phyloP scores from a whole-genome alignment of 2,888 invertebrate species.

The Rotaria macrura region DNA sequence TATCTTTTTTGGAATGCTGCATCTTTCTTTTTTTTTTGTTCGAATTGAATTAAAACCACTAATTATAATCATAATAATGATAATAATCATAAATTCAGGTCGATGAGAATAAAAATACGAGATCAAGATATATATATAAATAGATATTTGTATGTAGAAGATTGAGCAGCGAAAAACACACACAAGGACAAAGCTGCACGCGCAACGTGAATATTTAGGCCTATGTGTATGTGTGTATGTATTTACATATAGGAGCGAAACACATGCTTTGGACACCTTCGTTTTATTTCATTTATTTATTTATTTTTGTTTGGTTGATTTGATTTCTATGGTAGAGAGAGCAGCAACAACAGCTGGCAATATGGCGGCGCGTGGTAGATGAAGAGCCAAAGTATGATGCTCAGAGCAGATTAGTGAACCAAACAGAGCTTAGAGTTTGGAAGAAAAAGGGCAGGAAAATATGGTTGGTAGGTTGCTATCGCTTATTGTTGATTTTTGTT shows the following conservation, averaged over 20 bases:
- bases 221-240: neutral
- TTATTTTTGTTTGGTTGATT: neutral
- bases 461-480: neutral
- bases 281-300: neutral
- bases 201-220: neutral
- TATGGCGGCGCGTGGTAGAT: neutral
- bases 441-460: neutral
- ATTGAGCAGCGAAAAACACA: neutral
- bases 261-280: neutral
- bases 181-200: neutral
- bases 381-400: neutral
- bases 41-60: neutral
- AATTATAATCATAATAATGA: too few relatives aligned
- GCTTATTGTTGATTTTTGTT: neutral
- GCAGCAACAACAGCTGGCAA: neutral
- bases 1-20: neutral
- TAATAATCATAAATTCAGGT: neutral
- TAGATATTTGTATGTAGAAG: too few relatives aligned
- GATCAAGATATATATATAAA: neutral
- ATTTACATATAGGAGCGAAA: neutral
- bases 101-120: neutral
- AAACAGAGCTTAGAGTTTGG: neutral
- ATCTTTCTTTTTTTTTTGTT: neutral
- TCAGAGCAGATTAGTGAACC: conserved; percentile 1
- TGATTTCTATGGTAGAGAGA: neutral